Base-by-base conservation (phyloP, 1,140 invertebrate species). In the Ips nitidus region DNA sequence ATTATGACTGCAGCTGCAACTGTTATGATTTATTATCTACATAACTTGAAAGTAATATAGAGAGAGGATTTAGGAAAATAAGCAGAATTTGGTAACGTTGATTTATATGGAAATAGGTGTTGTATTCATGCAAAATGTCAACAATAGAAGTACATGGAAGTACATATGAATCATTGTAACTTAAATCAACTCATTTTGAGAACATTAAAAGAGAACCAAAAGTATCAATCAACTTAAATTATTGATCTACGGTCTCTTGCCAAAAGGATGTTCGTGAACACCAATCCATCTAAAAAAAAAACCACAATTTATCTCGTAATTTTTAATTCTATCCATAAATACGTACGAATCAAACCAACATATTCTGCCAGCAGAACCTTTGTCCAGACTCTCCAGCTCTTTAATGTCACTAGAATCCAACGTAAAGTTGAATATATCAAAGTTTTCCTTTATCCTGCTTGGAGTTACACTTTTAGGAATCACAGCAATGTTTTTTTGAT, bases 381-480 rank as follows among this genome's bases (percentile, higher is more conserved):
- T 81, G 74, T 93, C 89, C 52, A 90, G 76, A 39, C 75, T 76
- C 69, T 82, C 83, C 37, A 90, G 71, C 58, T 78, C 73, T 50
- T 83, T 75, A 61, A 88, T 82, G 73, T 90, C 88, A 1, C 82
- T 78, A 1, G 79, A 69, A 41, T 79, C 81, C 52, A 90, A 76
- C 68, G 84, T 79, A 75, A 89, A 90, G 75, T 88, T 84, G 71
- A 89, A 89, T 62, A 90, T 80, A 70, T 87, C 78, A 36, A 87
- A 77, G 74, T 89, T 89, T 76, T 86, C 80, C 75, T 86, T 86
- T 0, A 96, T 83, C 75, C 93, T 85, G 3, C 84, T 79, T 0
- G 87, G 82, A 75, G 88, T 92, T 0, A 87, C 87, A 79, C 92
- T 94, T 82, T 96, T 97, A 52, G 94, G 94, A 77, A 97, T 94